phyloP scores from a whole-genome alignment of 2,113 vertebrate genomes.

The Halichoerus grypus region DNA sequence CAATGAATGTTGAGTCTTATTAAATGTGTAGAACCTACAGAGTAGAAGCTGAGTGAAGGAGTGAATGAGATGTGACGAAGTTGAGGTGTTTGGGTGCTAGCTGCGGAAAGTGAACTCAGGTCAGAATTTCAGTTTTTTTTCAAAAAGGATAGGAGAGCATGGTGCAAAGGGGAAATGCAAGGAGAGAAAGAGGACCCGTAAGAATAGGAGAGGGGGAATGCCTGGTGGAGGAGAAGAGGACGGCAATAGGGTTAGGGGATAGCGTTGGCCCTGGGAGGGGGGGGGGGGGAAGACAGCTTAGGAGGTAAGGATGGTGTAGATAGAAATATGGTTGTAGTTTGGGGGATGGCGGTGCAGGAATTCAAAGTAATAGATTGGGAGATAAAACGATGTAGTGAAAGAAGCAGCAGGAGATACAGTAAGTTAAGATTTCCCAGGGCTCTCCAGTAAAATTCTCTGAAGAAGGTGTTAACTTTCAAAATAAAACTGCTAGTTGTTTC shows the following conservation, averaged over 20 bases:
- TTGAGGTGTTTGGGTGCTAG: neutral
- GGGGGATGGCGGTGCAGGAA: neutral
- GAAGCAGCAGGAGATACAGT: neutral
- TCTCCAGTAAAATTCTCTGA: neutral
- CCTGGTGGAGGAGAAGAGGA: neutral
- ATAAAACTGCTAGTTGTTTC: neutral
- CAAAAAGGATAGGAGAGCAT: neutral
- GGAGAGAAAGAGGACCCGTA: neutral
- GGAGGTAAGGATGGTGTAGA: neutral
- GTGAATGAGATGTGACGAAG: neutral
- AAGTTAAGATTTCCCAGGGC: neutral
- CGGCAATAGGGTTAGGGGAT: neutral
- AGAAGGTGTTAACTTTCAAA: neutral
- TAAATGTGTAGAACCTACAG: neutral
- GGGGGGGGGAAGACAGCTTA: neutral
- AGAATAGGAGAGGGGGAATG: neutral
- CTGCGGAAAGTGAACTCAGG: neutral
- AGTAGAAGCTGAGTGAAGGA: neutral
- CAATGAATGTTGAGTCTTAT: neutral
- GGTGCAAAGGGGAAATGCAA: neutral
- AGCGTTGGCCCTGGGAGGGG: neutral
- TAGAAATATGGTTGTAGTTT: neutral
- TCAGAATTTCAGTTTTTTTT: neutral
- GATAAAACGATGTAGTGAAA: neutral
- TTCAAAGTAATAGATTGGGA: neutral